These are phyloP conservation scores for Halcyon leucocephala DNA, from an alignment of 2,797 vertebrate genomes.

Conservation along the genomic window DNA sequence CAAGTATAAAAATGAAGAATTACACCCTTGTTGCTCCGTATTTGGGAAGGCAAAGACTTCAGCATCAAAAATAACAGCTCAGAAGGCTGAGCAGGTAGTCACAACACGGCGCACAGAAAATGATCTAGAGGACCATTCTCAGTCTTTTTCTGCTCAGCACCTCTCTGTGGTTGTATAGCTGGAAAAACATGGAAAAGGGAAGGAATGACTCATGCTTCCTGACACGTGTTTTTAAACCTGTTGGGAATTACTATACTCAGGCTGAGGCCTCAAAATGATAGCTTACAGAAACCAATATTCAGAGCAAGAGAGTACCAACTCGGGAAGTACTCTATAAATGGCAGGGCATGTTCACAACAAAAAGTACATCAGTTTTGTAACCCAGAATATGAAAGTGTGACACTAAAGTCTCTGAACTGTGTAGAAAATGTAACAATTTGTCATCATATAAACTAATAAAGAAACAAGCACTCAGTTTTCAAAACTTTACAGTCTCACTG, in stretches of 20 bases:
- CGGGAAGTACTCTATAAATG: neutral
- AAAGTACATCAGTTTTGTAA: neutral
- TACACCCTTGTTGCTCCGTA: neutral
- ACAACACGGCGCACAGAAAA: rapidly evolving
- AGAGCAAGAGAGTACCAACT: neutral
- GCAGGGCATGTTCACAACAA: neutral
- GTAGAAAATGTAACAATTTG: neutral
- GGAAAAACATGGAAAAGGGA: neutral
- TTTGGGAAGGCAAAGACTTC: neutral
- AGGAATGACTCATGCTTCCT: neutral
- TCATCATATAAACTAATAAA: neutral
- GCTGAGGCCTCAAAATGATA: neutral
- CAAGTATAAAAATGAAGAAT: neutral
- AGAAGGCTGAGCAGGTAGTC: neutral
- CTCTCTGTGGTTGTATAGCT: neutral
- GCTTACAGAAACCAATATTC: neutral
- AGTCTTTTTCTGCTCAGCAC: neutral
- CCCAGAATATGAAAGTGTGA: neutral
- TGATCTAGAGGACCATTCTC: neutral
- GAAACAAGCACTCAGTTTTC: neutral
- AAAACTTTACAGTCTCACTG: neutral
- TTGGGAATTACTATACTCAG: neutral
- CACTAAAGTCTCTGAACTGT: neutral
- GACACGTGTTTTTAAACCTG: neutral
- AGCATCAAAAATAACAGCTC: neutral